Conservation (phyloP, 2,797 vertebrate genomes). For the Mormyrops boulengeri region DNA sequence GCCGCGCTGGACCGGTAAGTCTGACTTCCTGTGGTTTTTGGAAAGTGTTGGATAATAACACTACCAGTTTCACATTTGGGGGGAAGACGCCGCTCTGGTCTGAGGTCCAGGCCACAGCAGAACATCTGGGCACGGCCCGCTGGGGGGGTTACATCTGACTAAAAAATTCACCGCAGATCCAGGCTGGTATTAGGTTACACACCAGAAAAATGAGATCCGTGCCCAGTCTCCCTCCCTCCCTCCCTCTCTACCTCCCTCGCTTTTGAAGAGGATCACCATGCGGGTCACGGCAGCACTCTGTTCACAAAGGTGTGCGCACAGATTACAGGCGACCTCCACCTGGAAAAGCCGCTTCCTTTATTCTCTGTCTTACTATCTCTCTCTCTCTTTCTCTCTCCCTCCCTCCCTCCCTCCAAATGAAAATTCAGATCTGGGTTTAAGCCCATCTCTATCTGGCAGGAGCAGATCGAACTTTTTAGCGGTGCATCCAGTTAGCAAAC, state of each 20-base stretch:
- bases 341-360: neutral
- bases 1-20: neutral
- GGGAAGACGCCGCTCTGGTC: neutral
- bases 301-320: neutral
- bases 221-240: neutral
- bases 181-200: neutral
- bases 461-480: neutral
- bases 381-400: neutral
- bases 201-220: neutral
- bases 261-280: neutral
- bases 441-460: neutral
- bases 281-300: constrained; percentile 14
- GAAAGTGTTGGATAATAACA: neutral
- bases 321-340: constrained; percentile 5
- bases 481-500: neutral
- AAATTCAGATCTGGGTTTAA: neutral
- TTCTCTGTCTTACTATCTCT: neutral
- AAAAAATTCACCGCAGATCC: neutral
- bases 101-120: neutral
- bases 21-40: neutral
- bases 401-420: neutral
- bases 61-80: neutral
- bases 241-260: neutral
- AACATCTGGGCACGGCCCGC: neutral
- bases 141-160: neutral